A percentile compares a stretch with the other conserved stretches of the same genome.
phyloP scores from a whole-genome alignment of 2,797 vertebrate genomes.

The Galagoides demidoff region DNA sequence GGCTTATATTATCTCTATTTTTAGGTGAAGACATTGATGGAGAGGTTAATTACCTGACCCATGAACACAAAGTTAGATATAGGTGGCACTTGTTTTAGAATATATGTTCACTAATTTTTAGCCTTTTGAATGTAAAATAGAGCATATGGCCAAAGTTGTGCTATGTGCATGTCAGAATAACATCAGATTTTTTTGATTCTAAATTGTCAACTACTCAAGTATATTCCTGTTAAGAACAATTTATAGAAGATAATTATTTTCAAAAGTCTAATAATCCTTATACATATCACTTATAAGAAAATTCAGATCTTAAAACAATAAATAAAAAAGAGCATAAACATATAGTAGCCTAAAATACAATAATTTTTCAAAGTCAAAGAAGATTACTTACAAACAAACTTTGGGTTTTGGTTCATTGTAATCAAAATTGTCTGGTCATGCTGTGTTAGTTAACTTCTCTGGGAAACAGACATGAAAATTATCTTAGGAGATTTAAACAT shows the following conservation, averaged over 20 bases:
- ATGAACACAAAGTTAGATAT: neutral
- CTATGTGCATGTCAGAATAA: neutral
- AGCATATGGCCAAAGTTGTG: neutral
- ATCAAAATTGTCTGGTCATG: neutral
- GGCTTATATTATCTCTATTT: neutral
- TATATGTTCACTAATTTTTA: neutral
- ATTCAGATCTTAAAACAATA: neutral
- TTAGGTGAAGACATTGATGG: neutral
- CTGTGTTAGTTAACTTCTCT: neutral
- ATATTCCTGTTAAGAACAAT: neutral
- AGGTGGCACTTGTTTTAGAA: neutral
- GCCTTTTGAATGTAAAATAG: neutral
- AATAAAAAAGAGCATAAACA: neutral
- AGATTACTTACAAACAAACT: neutral
- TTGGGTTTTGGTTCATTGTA: neutral
- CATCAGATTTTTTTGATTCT: neutral
- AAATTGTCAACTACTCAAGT: neutral
- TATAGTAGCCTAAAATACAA: neutral
- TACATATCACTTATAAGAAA: neutral
- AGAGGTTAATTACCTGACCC: constrained; percentile 25
- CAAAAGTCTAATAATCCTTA: neutral
- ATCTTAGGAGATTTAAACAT: neutral
- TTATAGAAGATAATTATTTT: neutral
- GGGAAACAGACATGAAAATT: neutral
- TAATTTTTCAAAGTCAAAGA: neutral